Conservation (phyloP, 2,797 vertebrate species). For the Diplodus sargus region DNA sequence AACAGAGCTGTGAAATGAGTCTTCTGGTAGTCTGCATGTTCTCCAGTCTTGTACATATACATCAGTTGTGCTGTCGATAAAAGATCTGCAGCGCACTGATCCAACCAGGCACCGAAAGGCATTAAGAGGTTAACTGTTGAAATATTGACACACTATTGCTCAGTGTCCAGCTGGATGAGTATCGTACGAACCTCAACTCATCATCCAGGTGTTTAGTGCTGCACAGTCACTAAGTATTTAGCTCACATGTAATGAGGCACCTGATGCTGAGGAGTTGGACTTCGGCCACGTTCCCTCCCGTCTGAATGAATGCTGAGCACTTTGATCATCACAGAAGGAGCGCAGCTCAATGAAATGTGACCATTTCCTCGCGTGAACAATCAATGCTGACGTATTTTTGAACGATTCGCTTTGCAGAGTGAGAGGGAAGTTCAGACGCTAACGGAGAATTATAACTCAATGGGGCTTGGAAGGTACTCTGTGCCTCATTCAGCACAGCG, state of each 20-base stretch:
- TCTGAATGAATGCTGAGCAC: conserved; percentile 63
- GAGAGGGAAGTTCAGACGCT: conserved; percentile 69
- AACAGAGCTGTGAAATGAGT: conserved; percentile 65
- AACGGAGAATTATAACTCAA: conserved; percentile 56
- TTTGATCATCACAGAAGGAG: conserved; percentile 56
- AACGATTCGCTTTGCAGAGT: conserved; percentile 44
- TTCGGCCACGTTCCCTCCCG: conserved; percentile 25
- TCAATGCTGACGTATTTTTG: conserved; percentile 65
- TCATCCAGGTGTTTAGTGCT: conserved; percentile 10
- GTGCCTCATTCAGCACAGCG: conserved; percentile 46
- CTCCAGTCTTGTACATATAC: conserved; percentile 32
- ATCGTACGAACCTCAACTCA: not conserved
- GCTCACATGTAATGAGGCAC: conserved; percentile 1
- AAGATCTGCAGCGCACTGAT: conserved; percentile 34
- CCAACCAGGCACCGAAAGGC: conserved; percentile 17
- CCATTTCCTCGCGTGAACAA: conserved; percentile 76
- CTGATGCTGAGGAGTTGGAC: conserved; percentile 20
- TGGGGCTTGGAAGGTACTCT: conserved; percentile 69
- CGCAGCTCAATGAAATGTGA: conserved; percentile 43
- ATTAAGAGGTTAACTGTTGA: conserved; percentile 12
- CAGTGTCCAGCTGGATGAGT: conserved; percentile 7
- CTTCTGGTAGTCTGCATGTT: conserved; percentile 39
- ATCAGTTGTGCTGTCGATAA: conserved; percentile 34
- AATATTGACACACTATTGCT: conserved; percentile 22
- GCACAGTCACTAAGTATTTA: conserved; percentile 2